Percentiles rank a stretch among this genome's conserved stretches.
These are phyloP conservation scores for Cordilura impudica DNA, from an alignment of 2,888 invertebrate species.

Conservation along the genomic window DNA sequence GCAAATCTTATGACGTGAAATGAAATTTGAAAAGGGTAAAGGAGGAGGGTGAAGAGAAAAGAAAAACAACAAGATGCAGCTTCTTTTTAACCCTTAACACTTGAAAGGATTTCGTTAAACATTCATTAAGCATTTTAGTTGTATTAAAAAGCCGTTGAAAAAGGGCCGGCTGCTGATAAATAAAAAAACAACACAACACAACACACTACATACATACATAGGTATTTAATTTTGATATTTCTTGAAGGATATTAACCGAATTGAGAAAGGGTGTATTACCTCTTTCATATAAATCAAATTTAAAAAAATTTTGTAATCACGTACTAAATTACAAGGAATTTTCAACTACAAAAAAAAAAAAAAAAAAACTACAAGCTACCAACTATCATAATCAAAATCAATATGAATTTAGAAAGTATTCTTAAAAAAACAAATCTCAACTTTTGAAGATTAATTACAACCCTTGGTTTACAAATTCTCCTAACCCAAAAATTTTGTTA, in stretches of 20 bases:
- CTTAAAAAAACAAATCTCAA: slow-evolving; percentile 6
- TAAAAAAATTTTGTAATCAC: slow-evolving; percentile 67
- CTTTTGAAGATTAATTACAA: slow-evolving; percentile 36
- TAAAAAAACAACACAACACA: slow-evolving; percentile 18
- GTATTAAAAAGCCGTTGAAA: slow-evolving; percentile 66
- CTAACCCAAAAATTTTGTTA: slow-evolving; percentile 15
- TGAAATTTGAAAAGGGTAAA: neutral
- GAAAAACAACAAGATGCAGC: slow-evolving; percentile 11
- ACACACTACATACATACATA: slow-evolving; percentile 3
- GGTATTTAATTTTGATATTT: neutral
- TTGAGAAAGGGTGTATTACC: slow-evolving; percentile 34
- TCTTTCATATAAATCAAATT: slow-evolving; percentile 45
- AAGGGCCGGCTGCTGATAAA: slow-evolving; percentile 66
- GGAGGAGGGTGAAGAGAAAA: neutral
- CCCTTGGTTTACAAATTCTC: slow-evolving; percentile 14
- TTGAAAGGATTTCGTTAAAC: slow-evolving; percentile 34
- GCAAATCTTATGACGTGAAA: neutral
- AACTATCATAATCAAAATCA: neutral
- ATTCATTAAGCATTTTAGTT: slow-evolving; percentile 56
- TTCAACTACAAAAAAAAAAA: slow-evolving; percentile 42
- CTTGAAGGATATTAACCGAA: slow-evolving; percentile 1
- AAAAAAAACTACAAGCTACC: slow-evolving; percentile 37
- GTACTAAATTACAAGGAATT: slow-evolving; percentile 71
- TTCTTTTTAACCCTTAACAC: slow-evolving; percentile 68
- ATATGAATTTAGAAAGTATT: too few species aligned